Evolutionary conservation across 2,888 invertebrate genomes (phyloP).

Genomic region (Bellardia pandia): DNA sequence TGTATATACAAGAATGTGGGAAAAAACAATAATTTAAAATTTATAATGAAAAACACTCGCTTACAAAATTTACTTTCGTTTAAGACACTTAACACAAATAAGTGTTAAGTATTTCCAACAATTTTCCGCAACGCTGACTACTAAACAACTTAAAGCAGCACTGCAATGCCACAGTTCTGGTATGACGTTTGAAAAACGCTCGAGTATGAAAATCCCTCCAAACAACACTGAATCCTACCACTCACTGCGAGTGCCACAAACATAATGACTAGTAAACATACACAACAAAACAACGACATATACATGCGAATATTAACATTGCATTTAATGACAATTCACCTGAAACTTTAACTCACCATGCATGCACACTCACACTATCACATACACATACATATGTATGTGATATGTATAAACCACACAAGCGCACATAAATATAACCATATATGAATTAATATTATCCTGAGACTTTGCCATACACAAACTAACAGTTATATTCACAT

Average conservation of each 20-base stretch:
- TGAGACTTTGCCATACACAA: constrained; percentile 24
- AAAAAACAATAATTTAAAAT: background rate
- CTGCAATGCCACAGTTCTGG: constrained; percentile 39
- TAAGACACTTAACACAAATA: constrained; percentile 68
- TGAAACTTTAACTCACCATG: constrained; percentile 35
- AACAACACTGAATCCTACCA: constrained; percentile 30
- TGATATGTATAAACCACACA: constrained; percentile 7
- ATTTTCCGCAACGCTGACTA: constrained; percentile 67
- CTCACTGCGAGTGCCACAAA: background rate
- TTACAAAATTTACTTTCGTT: constrained; percentile 28
- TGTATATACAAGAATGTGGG: background rate
- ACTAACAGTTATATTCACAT: constrained; percentile 1
- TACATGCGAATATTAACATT: constrained; percentile 36
- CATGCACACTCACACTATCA: background rate
- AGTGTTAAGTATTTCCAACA: constrained; percentile 70
- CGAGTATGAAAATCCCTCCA: constrained; percentile 43
- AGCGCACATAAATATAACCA: constrained; percentile 17
- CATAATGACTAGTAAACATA: background rate
- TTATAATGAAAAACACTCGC: constrained; percentile 18
- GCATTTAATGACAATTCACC: constrained; percentile 56
- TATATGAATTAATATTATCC: constrained; percentile 65
- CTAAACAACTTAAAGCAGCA: constrained; percentile 47
- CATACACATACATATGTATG: background rate
- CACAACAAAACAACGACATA: background rate
- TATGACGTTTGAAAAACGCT: constrained; percentile 45